Evolutionary conservation across 2,888 invertebrate genomes (phyloP).

Genomic region (Sphaerophoria taeniata): DNA sequence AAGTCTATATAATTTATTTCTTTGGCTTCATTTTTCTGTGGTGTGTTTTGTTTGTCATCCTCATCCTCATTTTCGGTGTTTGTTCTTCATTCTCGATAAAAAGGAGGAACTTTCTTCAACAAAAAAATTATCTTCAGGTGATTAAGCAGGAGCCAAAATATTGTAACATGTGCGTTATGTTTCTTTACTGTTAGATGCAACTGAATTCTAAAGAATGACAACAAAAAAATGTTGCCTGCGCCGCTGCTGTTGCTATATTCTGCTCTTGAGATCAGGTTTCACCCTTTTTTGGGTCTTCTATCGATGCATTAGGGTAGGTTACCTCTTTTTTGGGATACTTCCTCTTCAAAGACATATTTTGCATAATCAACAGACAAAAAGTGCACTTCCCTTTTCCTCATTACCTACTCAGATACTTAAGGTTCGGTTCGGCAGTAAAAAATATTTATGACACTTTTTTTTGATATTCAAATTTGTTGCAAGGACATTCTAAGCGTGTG

Average conservation of each 20-base stretch:
- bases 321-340: conserved; percentile 30
- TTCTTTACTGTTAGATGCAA: conserved; percentile 54
- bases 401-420: conserved; percentile 71
- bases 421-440: conserved; percentile 5
- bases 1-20: conserved; percentile 57
- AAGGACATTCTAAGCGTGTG: conserved; percentile 57
- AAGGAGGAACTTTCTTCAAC: neutral
- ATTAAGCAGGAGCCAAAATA: conserved; percentile 80
- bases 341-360: conserved; percentile 62
- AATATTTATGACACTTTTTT: conserved; percentile 59
- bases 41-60: conserved; percentile 31
- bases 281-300: conserved; percentile 40
- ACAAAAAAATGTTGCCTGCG: conserved; percentile 35
- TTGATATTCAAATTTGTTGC: conserved; percentile 70
- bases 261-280: conserved; percentile 72
- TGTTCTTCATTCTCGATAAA: neutral
- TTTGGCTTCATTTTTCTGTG: conserved; percentile 49
- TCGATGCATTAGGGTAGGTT: conserved; percentile 25
- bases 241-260: conserved; percentile 46
- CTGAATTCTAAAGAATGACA: conserved; percentile 1
- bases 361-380: conserved; percentile 53
- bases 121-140: conserved; percentile 77
- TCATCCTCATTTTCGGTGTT: neutral
- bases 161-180: conserved; percentile 78
- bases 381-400: conserved; percentile 76